Evolutionary conservation across 2,888 invertebrate species (phyloP).

Genomic region (Galeopsomyia nigrocyanea): DNA sequence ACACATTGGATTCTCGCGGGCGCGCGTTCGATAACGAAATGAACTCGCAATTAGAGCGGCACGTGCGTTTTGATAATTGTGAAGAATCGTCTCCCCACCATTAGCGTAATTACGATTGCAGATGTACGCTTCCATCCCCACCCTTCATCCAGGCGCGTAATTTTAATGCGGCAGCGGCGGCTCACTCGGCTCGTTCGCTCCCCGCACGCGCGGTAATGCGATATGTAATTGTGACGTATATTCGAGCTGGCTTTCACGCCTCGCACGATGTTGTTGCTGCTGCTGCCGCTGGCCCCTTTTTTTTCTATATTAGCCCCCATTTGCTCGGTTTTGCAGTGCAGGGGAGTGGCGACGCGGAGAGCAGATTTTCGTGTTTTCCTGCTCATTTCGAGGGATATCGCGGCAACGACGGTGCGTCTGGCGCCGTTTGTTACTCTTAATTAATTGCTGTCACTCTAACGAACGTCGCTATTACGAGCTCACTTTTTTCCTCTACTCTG

Average conservation of each 20-base stretch:
- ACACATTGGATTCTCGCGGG: not conserved
- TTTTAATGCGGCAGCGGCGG: conserved; percentile 5
- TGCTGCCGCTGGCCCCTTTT: no score
- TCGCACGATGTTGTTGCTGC: no score
- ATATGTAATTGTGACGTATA: conserved; percentile 26
- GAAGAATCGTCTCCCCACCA: conserved; percentile 33
- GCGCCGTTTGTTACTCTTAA: no score
- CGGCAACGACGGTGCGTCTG: no score
- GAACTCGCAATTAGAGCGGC: conserved; percentile 32
- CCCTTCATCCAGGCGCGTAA: conserved; percentile 5
- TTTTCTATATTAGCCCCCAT: no score
- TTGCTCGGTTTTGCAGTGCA: no score
- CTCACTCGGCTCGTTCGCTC: not conserved
- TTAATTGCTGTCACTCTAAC: no score
- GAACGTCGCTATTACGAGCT: no score
- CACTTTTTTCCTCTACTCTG: no score
- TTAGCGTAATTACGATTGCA: conserved; percentile 34
- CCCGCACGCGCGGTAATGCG: conserved; percentile 4
- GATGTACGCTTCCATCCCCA: not conserved
- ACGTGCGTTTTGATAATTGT: conserved; percentile 36
- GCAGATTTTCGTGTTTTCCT: no score
- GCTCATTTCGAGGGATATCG: no score
- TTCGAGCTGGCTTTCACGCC: not conserved
- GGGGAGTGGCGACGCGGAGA: no score
- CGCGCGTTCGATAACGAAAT: conserved; percentile 33